phyloP scores from a whole-genome alignment of 1,140 invertebrate species.

The Nasonia longicornis region DNA sequence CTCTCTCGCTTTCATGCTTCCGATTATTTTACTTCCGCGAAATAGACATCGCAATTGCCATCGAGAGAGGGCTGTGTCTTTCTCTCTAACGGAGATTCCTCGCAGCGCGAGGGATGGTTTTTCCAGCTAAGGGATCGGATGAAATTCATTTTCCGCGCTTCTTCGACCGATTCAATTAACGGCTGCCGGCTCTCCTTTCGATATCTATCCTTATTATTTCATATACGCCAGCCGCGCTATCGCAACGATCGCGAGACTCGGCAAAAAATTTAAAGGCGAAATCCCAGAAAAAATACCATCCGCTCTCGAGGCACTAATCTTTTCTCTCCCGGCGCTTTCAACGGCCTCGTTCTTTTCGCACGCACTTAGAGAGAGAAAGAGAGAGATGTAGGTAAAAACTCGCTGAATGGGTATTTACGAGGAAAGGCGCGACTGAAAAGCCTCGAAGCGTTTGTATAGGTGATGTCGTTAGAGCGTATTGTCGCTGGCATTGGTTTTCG shows the following conservation, averaged over 20 bases:
- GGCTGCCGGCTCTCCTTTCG: not conserved
- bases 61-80: not conserved
- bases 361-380: constrained; percentile 19
- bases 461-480: not conserved
- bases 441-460: not conserved
- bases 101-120: not conserved
- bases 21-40: constrained; percentile 18
- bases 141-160: not conserved
- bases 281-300: not conserved
- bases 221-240: not conserved
- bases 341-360: constrained; percentile 18
- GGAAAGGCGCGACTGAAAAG: not conserved
- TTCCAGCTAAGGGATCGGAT: not conserved
- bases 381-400: constrained; percentile 22
- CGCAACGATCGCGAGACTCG: not conserved
- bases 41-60: constrained; percentile 14
- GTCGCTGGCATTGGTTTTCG: not conserved
- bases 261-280: no score
- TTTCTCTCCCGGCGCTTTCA: constrained; percentile 6
- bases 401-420: constrained; percentile 16
- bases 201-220: not conserved
- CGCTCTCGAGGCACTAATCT: constrained; percentile 12
- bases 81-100: not conserved
- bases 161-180: not conserved
- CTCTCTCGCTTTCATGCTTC: not conserved